Evolutionary conservation across 2,797 vertebrate species (phyloP).

Genomic region (Coendou prehensilis): DNA sequence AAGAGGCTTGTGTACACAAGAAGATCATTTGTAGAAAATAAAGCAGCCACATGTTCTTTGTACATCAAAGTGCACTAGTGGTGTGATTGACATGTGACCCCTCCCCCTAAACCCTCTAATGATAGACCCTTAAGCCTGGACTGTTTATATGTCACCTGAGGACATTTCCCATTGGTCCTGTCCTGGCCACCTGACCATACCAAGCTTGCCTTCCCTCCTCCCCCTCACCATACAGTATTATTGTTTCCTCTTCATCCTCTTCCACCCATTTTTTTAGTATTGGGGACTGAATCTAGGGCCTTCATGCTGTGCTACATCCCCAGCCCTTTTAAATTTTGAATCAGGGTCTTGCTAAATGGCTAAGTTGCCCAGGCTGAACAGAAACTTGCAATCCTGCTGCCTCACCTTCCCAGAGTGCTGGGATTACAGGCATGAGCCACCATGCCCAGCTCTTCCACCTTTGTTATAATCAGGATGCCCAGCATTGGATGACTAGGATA

Average conservation of each 20-base stretch:
- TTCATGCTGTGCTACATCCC: not conserved
- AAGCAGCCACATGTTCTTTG: not conserved
- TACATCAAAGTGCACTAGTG: not conserved
- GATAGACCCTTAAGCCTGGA: no score
- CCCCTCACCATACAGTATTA: not conserved
- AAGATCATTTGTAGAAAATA: not conserved
- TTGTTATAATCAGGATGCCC: not conserved
- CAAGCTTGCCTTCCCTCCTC: not conserved
- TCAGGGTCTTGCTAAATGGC: not conserved
- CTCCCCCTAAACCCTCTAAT: fast-evolving
- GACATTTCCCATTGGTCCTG: not conserved
- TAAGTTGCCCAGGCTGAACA: not conserved
- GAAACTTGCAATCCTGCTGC: not conserved
- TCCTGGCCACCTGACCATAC: not conserved
- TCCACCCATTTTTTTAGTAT: not conserved
- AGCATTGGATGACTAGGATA: not conserved
- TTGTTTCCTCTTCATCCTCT: not conserved
- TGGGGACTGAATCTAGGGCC: not conserved
- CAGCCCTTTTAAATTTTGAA: not conserved
- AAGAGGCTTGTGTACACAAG: not conserved
- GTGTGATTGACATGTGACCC: fast-evolving
- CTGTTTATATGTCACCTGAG: no score
- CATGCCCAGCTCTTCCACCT: not conserved
- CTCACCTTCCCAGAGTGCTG: not conserved
- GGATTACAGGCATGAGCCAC: not conserved